Percentiles rank a stretch among this genome's conserved stretches.
Conservation (phyloP, 1,140 invertebrate genomes). For the Caerostris extrusa region DNA sequence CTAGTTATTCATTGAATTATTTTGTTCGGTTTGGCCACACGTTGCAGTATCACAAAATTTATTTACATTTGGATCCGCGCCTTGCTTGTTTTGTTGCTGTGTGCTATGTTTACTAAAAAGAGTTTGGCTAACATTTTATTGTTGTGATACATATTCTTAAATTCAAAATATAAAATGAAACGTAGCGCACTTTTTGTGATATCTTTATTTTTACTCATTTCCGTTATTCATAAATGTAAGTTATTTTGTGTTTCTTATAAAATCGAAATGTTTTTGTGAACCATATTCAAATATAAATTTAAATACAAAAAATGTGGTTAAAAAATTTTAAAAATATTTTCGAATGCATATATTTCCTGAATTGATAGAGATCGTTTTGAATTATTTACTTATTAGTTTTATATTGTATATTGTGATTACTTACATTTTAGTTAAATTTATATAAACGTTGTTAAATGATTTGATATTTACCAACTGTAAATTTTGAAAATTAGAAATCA, state of each 20-base stretch:
- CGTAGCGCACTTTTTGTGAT: neutral
- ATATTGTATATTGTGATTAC: neutral
- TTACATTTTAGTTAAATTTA: too few relatives aligned
- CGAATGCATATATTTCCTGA: neutral
- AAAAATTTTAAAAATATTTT: neutral
- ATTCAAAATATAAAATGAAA: neutral
- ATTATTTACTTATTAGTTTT: neutral
- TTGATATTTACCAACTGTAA: too few relatives aligned
- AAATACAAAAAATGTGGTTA: neutral
- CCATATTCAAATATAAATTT: too few relatives aligned
- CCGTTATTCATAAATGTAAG: neutral
- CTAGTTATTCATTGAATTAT: neutral
- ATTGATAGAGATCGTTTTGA: neutral
- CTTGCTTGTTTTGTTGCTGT: neutral
- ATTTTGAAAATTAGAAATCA: too few relatives aligned
- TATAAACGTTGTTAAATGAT: too few relatives aligned
- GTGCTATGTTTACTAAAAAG: neutral
- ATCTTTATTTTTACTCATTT: neutral
- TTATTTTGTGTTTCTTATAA: neutral
- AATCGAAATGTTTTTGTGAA: neutral
- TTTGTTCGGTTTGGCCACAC: neutral
- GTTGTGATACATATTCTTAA: neutral
- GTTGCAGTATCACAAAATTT: neutral
- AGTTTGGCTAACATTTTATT: neutral
- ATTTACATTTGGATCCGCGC: constrained; percentile 18